A percentile compares a stretch with the other conserved stretches of the same genome.
Conservation (phyloP, 2,888 invertebrate genomes). For the Maniola hyperantus region DNA sequence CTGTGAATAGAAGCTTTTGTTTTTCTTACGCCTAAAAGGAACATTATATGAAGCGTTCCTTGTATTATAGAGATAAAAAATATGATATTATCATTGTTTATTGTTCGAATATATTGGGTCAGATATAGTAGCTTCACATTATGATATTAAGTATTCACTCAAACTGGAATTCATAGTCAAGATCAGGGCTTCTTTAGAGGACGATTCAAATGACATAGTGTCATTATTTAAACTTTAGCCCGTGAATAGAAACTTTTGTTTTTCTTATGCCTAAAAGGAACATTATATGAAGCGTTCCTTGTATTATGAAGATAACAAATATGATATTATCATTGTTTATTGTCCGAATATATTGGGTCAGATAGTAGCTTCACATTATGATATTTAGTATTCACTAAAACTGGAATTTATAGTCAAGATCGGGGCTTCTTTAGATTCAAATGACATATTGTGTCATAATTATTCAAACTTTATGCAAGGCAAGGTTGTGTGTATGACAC, state of each 20-base stretch:
- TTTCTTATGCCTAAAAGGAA: constrained; percentile 11
- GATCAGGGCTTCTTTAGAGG: too few species aligned
- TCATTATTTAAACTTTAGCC: too few species aligned
- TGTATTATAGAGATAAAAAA: constrained; percentile 11
- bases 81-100: background rate
- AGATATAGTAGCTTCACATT: background rate
- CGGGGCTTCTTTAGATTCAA: too few species aligned
- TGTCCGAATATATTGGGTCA: background rate
- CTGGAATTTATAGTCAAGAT: too few species aligned
- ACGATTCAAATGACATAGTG: too few species aligned
- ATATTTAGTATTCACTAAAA: too few species aligned
- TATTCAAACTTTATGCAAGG: too few species aligned
- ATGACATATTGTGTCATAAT: too few species aligned
- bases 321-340: background rate
- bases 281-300: background rate
- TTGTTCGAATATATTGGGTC: background rate
- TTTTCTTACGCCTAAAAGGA: constrained; percentile 13
- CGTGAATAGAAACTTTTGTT: constrained; percentile 21
- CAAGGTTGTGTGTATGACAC: too few species aligned
- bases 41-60: background rate
- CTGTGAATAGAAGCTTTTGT: constrained; percentile 21
- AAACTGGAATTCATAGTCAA: too few species aligned
- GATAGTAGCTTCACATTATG: background rate
- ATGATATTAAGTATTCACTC: too few species aligned
- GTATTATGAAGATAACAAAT: constrained; percentile 10